These are phyloP conservation scores for Hirtodrosophila cameraria DNA, from an alignment of 2,888 invertebrate genomes.

Conservation along the genomic window DNA sequence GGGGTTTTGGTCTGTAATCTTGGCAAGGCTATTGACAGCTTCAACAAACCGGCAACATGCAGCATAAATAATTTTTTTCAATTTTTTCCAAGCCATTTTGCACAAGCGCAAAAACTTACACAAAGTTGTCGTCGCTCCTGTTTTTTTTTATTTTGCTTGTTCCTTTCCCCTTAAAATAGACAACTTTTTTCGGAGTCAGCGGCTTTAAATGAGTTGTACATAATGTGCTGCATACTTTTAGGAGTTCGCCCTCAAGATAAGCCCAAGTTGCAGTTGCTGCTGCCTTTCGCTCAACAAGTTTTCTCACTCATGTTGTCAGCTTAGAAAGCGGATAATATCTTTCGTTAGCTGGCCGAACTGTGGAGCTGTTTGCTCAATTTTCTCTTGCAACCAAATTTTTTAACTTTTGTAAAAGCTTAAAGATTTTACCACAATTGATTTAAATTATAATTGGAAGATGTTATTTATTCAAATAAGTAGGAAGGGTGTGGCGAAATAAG, in stretches of 20 bases:
- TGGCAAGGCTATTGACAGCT: constrained; percentile 69
- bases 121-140: constrained; percentile 65
- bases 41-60: constrained; percentile 55
- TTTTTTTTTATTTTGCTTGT: no score
- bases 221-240: constrained; percentile 57
- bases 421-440: no score
- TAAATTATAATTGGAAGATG: no score
- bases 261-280: constrained; percentile 31
- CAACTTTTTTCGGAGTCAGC: constrained; percentile 49
- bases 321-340: constrained; percentile 46
- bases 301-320: constrained; percentile 70
- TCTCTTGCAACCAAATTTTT: no score
- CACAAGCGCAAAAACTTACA: constrained; percentile 57
- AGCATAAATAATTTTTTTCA: constrained; percentile 76
- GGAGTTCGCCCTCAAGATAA: constrained; percentile 45
- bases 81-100: constrained; percentile 74
- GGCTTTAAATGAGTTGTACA: constrained; percentile 73
- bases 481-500: no score
- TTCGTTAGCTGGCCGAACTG: constrained; percentile 18
- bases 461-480: no score
- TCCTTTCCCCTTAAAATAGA: constrained; percentile 26
- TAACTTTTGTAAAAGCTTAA: no score
- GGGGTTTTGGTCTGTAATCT: constrained; percentile 18
- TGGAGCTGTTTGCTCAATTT: constrained; percentile 9
- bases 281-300: constrained; percentile 64